Base-by-base conservation (phyloP, 64 coral and sea anemone genomes). In the Actinia tenebrosa region DNA sequence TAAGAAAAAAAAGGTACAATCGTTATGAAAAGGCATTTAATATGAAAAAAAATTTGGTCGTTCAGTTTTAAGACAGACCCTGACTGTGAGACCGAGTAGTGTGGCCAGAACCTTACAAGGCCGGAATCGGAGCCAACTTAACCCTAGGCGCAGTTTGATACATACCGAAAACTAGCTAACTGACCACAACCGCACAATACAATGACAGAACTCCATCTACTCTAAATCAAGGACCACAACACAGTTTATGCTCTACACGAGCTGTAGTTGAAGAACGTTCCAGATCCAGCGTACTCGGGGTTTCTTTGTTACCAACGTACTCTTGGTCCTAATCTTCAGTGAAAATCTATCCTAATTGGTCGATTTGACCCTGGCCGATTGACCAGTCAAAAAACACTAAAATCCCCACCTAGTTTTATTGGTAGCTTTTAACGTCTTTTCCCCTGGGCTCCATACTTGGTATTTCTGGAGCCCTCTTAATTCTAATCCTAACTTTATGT, bases 311-410 rank as follows among this genome's bases (percentile, higher is more conserved):
- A 25, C 68, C 68, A 72, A 13, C 53, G 30, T 37, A 23, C 68
- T 72, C 68, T 23, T 37, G 18, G 68, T 16, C 68, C 25, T 72
- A 72, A 13, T 71, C 4, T 3, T 71, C n/a, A 37, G 30, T 72
- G 68, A 72, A 72, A 72, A 37, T 18, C 68, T 72, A 72, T 10
- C 68, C 68, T 72, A 72, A 72, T 72, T 72, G 68, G 68, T 30
- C 68, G 7, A 72, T 64, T 72, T 72, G 68, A 72, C 68, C 68
- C 68, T 72, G 68, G 68, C 68, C 68, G 26, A 72, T 72, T 72
- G 68, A 72, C 68, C 68, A 72, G 68, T 72, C 68, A 72, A 72
- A 66, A 66, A 66, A 66, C 20, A 23, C 63, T 66, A 18, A 66
- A 9, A 20, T 14, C 19, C 63, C 63, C 63, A 20, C 63, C n/a